Evolutionary conservation across 2,113 vertebrate genomes (phyloP).

Genomic region (Coptodon rendalli): DNA sequence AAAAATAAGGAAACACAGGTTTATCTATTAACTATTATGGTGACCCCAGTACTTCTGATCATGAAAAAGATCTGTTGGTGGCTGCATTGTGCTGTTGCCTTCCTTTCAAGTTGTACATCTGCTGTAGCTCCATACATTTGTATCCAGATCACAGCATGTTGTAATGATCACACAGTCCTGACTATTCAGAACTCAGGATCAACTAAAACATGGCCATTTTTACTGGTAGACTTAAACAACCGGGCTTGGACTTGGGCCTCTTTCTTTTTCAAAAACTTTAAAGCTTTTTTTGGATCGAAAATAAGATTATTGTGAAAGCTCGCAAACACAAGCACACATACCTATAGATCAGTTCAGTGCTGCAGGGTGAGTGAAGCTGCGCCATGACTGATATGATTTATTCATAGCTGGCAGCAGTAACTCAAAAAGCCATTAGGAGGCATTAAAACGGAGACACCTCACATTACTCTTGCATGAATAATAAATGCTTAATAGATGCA

Average conservation of each 20-base stretch:
- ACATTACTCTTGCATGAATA: conserved; percentile 67
- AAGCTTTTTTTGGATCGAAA: not conserved
- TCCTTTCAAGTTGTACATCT: not conserved
- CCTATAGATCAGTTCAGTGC: conserved; percentile 16
- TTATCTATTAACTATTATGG: not conserved
- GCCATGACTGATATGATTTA: conserved; percentile 59
- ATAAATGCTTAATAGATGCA: conserved; percentile 56
- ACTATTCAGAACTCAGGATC: not conserved
- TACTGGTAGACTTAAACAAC: not conserved
- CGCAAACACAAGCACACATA: not conserved
- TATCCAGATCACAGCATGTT: not conserved
- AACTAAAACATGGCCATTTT: not conserved
- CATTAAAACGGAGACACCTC: conserved; percentile 69
- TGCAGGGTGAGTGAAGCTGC: conserved; percentile 16
- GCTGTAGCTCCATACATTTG: not conserved
- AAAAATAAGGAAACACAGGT: not conserved
- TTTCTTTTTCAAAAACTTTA: not conserved
- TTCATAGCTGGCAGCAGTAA: conserved; percentile 58
- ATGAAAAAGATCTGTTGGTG: not conserved
- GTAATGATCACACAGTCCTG: not conserved
- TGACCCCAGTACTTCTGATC: not conserved
- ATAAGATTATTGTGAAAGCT: not conserved
- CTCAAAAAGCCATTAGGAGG: conserved; percentile 67
- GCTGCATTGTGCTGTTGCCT: not conserved
- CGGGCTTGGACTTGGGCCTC: rapidly evolving